Conservation (phyloP, 2,888 invertebrate species). For the Lymantria dispar region DNA sequence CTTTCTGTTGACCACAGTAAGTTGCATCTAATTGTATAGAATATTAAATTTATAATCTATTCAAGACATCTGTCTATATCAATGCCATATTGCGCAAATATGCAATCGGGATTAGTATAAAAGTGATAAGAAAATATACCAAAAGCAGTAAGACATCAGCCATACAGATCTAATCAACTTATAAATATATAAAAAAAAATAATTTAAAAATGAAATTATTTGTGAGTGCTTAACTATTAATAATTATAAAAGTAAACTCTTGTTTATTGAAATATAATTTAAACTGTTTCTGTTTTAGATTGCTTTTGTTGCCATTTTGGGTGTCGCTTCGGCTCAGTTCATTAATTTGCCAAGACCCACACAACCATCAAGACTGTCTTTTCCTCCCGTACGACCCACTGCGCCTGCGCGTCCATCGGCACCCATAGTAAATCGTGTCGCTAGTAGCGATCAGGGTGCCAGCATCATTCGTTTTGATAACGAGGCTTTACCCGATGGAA, state of each 20-base stretch:
- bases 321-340: constrained; percentile 49
- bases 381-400: background rate
- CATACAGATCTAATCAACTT: constrained; percentile 15
- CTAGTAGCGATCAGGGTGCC: constrained; percentile 47
- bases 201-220: constrained; percentile 51
- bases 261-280: background rate
- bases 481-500: constrained; percentile 70
- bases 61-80: constrained; percentile 49
- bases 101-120: constrained; percentile 44
- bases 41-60: constrained; percentile 34
- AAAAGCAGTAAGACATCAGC: constrained; percentile 23
- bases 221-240: constrained; percentile 39
- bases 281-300: constrained; percentile 30
- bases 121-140: constrained; percentile 36
- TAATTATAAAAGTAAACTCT: background rate
- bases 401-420: background rate
- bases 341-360: constrained; percentile 1
- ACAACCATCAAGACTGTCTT: no score
- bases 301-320: constrained; percentile 52
- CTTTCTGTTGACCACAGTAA: constrained; percentile 20
- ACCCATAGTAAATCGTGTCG: constrained; percentile 3
- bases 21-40: constrained; percentile 34
- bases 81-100: constrained; percentile 57
- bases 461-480: constrained; percentile 58
- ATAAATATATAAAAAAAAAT: background rate